Evolutionary conservation across 2,797 vertebrate genomes (phyloP).

Genomic region (Caiman crocodilus): DNA sequence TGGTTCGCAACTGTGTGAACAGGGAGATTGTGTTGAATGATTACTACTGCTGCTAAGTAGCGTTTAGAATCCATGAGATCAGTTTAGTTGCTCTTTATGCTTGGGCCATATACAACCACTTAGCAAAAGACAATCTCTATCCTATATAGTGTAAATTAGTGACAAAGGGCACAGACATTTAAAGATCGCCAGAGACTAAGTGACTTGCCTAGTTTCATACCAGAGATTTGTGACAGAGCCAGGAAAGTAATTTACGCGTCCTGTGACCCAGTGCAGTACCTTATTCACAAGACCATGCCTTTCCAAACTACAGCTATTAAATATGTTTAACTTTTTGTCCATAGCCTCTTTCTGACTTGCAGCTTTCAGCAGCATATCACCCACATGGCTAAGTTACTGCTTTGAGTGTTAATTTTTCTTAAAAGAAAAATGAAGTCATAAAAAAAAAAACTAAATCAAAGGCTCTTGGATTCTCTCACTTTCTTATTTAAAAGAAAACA

Average conservation of each 20-base stretch:
- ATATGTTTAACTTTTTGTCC: background rate
- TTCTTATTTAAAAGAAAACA: background rate
- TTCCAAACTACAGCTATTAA: background rate
- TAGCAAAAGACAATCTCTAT: too few species aligned
- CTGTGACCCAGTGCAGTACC: background rate
- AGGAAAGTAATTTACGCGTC: background rate
- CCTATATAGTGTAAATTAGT: too few species aligned
- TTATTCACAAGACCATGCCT: background rate
- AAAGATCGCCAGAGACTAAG: background rate
- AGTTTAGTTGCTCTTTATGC: background rate
- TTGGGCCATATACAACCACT: too few species aligned
- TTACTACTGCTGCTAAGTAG: background rate
- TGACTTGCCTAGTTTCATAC: background rate
- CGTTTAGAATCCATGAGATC: background rate
- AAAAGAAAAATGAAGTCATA: background rate
- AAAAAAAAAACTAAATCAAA: background rate
- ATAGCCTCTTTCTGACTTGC: background rate
- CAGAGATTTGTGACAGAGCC: background rate
- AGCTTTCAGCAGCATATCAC: background rate
- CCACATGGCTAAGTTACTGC: background rate
- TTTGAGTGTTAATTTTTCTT: background rate
- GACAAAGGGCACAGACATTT: too few species aligned
- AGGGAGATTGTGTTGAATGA: background rate
- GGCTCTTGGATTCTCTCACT: background rate
- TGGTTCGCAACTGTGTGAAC: background rate